Conservation (phyloP, 2,797 vertebrate species). For the Semaprochilodus insignis region DNA sequence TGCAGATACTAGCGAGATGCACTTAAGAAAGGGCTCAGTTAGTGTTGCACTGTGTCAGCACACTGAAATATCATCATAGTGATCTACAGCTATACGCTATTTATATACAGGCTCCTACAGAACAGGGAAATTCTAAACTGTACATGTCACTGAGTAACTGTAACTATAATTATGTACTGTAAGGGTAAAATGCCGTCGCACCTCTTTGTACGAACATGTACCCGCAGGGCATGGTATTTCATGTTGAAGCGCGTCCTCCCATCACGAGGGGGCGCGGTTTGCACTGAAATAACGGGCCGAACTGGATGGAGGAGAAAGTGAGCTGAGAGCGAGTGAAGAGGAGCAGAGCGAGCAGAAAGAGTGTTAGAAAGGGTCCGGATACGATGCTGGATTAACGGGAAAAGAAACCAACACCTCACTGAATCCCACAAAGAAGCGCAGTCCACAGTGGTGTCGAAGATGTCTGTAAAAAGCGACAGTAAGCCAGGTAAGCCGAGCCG, state of each 20-base stretch:
- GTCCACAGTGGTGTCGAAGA: conserved; percentile 23
- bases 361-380: neutral
- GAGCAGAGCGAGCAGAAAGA: neutral
- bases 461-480: conserved; percentile 61
- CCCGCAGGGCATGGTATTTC: conserved; percentile 10
- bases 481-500: conserved; percentile 52
- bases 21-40: too few relatives aligned
- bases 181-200: too few relatives aligned
- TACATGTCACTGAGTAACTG: too few relatives aligned
- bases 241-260: neutral
- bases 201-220: neutral
- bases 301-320: conserved; percentile 31
- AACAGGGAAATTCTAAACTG: too few relatives aligned
- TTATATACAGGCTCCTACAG: too few relatives aligned
- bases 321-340: neutral
- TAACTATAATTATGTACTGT: too few relatives aligned
- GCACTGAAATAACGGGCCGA: neutral
- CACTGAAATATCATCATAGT: too few relatives aligned
- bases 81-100: too few relatives aligned
- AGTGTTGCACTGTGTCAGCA: too few relatives aligned
- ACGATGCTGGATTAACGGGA: conserved; percentile 58
- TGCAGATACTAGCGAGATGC: too few relatives aligned
- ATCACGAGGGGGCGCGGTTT: conserved; percentile 36
- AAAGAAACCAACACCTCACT: neutral
- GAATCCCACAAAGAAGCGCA: neutral